Percentiles rank a stretch among this genome's conserved stretches.
These are phyloP conservation scores for Acronicta aceris DNA, from an alignment of 2,888 invertebrate genomes.

Conservation along the genomic window DNA sequence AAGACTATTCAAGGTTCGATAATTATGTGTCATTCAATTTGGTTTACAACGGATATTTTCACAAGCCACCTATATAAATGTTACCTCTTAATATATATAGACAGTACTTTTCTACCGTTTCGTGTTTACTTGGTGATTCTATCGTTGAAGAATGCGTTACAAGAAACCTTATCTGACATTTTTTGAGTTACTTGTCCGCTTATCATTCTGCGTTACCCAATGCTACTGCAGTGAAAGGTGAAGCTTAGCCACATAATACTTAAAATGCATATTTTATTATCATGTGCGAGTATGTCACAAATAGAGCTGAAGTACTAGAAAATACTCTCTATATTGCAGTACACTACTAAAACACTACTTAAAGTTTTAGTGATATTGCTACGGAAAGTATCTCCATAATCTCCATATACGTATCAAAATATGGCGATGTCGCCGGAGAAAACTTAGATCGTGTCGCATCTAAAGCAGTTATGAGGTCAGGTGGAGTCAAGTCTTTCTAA, in stretches of 20 bases:
- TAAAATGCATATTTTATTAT: constrained; percentile 17
- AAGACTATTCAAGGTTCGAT: not conserved
- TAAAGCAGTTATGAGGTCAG: constrained; percentile 63
- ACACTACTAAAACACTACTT: constrained; percentile 4
- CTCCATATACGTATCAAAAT: constrained; percentile 17
- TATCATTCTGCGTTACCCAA: constrained; percentile 24
- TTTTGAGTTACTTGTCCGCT: constrained; percentile 6
- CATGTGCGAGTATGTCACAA: not conserved
- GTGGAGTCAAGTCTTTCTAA: constrained; percentile 64
- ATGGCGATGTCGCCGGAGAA: constrained; percentile 24
- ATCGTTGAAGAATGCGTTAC: not conserved
- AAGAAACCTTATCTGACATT: too few relatives aligned
- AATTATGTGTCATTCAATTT: not conserved
- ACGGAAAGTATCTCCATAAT: constrained; percentile 28
- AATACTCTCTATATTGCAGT: constrained; percentile 7
- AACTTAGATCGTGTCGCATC: constrained; percentile 40
- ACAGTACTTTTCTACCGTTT: too few relatives aligned
- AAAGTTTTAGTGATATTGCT: constrained; percentile 37
- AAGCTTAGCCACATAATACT: constrained; percentile 17
- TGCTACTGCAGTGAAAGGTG: constrained; percentile 4
- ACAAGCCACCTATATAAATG: not conserved
- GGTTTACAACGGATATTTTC: not conserved
- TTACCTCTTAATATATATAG: too few relatives aligned
- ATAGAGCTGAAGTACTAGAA: constrained; percentile 9
- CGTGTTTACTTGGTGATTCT: too few relatives aligned